phyloP scores from a whole-genome alignment of 2,797 vertebrate species.

The Threskiornis aethiopicus region DNA sequence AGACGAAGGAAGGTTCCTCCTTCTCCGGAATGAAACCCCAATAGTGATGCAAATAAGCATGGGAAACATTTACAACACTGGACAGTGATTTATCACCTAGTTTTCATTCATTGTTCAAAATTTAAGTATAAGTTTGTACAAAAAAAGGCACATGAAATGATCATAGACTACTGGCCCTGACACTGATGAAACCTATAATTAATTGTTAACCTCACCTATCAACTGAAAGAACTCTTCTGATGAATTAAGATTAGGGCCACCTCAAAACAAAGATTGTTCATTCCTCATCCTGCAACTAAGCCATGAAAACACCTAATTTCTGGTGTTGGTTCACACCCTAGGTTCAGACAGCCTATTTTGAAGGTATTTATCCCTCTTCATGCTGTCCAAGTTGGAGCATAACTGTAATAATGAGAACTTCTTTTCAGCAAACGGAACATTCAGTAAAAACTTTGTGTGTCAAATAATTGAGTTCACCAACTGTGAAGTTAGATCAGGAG shows the following conservation, averaged over 20 bases:
- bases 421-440: neutral
- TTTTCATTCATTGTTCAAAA: neutral
- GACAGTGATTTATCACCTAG: neutral
- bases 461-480: neutral
- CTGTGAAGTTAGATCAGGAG: slow-evolving; percentile 5
- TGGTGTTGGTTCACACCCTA: neutral
- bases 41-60: neutral
- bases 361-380: neutral
- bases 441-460: neutral
- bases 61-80: neutral
- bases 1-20: neutral
- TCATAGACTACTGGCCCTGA: neutral
- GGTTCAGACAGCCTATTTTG: neutral
- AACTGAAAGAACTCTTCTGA: neutral
- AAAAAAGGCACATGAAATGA: neutral
- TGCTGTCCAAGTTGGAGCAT: neutral
- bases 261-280: neutral
- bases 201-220: neutral
- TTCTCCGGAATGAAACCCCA: neutral
- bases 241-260: neutral
- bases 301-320: neutral
- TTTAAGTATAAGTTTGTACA: neutral
- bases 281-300: neutral
- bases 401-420: neutral
- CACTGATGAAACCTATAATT: neutral